These are phyloP conservation scores for Campylomormyrus tamandua DNA, from an alignment of 2,113 vertebrate genomes.

Conservation along the genomic window DNA sequence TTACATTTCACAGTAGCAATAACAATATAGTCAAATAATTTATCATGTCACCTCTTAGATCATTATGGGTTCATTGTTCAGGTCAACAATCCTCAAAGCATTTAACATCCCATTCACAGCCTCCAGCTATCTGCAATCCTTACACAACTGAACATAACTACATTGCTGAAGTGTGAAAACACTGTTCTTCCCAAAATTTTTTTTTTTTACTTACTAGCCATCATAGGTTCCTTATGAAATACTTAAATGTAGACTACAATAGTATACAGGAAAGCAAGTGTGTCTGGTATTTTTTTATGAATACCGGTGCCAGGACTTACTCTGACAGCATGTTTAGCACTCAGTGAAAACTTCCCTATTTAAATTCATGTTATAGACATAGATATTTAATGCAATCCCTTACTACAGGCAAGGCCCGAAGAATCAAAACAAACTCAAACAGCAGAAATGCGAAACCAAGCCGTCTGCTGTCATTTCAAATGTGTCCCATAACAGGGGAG, in stretches of 20 bases:
- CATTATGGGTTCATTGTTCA: not conserved
- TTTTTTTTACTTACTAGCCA: not conserved
- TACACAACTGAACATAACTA: not conserved
- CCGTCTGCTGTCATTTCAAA: conserved; percentile 43
- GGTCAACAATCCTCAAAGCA: not conserved
- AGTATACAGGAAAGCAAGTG: not conserved
- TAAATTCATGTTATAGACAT: not conserved
- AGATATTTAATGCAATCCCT: not conserved
- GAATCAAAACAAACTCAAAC: not conserved
- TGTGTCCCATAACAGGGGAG: conserved; percentile 44
- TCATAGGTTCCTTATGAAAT: not conserved
- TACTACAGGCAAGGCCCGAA: not conserved
- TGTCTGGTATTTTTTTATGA: not conserved
- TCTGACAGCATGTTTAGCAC: not conserved
- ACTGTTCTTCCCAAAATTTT: not conserved
- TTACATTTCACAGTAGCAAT: not conserved
- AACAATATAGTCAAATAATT: conserved; percentile 3
- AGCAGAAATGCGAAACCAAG: conserved; percentile 4
- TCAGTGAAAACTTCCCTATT: not conserved
- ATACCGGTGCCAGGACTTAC: not conserved
- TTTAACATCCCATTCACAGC: not conserved
- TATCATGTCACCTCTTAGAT: not conserved
- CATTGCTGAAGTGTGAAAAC: not conserved
- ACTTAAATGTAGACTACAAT: not conserved
- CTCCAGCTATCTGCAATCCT: not conserved